phyloP scores from a whole-genome alignment of 2,797 vertebrate genomes.

The Todus mexicanus region DNA sequence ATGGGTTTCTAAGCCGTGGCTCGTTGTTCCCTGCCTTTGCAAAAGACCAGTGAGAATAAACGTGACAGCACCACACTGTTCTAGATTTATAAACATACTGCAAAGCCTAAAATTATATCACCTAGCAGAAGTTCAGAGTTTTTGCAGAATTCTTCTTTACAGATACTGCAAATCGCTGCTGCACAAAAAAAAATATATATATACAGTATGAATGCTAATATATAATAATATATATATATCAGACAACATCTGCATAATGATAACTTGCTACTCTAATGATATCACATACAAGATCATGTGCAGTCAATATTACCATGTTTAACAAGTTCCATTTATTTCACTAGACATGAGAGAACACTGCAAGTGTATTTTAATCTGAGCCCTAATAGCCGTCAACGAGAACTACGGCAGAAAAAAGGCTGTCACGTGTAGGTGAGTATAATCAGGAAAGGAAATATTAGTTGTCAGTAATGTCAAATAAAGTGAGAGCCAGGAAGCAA shows the following conservation, averaged over 20 bases:
- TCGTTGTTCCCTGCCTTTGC: not conserved
- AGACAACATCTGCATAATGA: not conserved
- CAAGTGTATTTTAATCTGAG: not conserved
- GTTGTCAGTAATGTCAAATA: slow-evolving; percentile 46
- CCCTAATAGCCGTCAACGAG: not conserved
- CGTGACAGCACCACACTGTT: not conserved
- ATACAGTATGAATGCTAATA: not conserved
- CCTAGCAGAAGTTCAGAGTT: not conserved
- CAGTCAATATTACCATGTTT: not conserved
- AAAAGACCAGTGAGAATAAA: not conserved
- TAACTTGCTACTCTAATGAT: not conserved
- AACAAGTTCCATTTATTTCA: not conserved
- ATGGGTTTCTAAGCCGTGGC: not conserved
- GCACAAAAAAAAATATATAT: not conserved
- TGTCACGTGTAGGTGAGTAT: not conserved
- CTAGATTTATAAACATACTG: not conserved
- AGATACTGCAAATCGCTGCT: not conserved
- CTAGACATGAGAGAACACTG: not conserved
- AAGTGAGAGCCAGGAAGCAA: slow-evolving; percentile 23
- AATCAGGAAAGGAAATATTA: slow-evolving; percentile 49
- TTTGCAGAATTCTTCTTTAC: not conserved
- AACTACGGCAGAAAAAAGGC: not conserved
- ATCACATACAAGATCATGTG: not conserved
- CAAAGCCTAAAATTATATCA: not conserved
- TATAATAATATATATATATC: too few species aligned